Percentiles rank a stretch among this genome's conserved stretches.
These are phyloP conservation scores for Eulemur rubriventer DNA, from an alignment of 2,797 vertebrate species.

Conservation along the genomic window DNA sequence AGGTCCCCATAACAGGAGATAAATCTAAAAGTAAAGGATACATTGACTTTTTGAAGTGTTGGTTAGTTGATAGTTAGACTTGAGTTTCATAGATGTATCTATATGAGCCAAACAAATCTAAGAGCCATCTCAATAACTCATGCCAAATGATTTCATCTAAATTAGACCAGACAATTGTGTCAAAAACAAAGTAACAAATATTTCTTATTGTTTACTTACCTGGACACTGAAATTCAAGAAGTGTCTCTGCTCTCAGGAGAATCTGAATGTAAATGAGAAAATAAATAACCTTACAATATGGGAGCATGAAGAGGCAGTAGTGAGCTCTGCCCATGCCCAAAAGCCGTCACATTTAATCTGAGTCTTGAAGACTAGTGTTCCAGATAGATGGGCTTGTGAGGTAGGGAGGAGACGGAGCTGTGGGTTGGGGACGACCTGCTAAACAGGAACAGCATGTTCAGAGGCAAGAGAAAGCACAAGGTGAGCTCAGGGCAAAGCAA, in stretches of 20 bases:
- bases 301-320: background rate
- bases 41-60: background rate
- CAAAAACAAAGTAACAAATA: background rate
- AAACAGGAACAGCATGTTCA: background rate
- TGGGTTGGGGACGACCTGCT: background rate
- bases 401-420: background rate
- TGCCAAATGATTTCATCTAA: background rate
- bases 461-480: background rate
- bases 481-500: background rate
- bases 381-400: background rate
- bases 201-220: background rate
- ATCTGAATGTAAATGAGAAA: background rate
- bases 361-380: background rate
- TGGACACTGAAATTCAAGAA: background rate
- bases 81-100: background rate
- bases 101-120: background rate
- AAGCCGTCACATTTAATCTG: background rate
- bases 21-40: conserved; percentile 21
- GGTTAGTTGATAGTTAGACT: background rate
- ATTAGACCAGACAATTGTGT: background rate
- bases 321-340: background rate
- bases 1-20: background rate
- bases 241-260: background rate
- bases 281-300: background rate
- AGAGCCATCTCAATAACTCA: background rate